Evolutionary conservation across 2,113 vertebrate genomes (phyloP).

Genomic region (Gasterosteus aculeatus): DNA sequence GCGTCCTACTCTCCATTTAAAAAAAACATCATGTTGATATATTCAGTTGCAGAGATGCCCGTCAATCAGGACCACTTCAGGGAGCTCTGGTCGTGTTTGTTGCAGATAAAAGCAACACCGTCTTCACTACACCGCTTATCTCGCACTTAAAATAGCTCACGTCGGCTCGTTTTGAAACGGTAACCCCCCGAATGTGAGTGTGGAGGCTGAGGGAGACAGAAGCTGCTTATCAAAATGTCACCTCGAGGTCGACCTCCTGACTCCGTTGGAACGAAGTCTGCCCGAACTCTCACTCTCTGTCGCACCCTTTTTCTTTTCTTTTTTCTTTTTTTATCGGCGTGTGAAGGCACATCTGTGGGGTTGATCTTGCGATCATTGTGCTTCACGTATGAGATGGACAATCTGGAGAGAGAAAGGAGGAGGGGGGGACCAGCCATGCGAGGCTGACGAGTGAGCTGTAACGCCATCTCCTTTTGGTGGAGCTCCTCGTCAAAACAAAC

Average conservation of each 20-base stretch:
- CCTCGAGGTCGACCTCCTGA: constrained; percentile 30
- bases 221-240: constrained; percentile 56
- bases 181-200: constrained; percentile 27
- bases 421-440: constrained; percentile 21
- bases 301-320: constrained; percentile 13
- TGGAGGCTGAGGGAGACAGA: constrained; percentile 35
- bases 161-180: constrained; percentile 33
- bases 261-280: not conserved
- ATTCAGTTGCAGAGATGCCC: too few species aligned
- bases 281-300: constrained; percentile 2
- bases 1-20: not conserved
- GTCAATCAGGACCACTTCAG: constrained; percentile 23
- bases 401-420: constrained; percentile 32
- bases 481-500: constrained; percentile 82
- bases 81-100: constrained; percentile 1
- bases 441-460: constrained; percentile 72
- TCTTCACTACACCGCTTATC: constrained; percentile 43
- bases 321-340: not conserved
- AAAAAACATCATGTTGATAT: constrained; percentile 5
- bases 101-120: constrained; percentile 54
- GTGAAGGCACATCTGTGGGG: constrained; percentile 9
- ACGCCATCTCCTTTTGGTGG: constrained; percentile 79
- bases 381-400: constrained; percentile 53
- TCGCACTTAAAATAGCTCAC: constrained; percentile 72
- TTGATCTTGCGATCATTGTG: constrained; percentile 45